Conservation (phyloP, 2,797 vertebrate genomes). For the Pangasius krempfi region DNA sequence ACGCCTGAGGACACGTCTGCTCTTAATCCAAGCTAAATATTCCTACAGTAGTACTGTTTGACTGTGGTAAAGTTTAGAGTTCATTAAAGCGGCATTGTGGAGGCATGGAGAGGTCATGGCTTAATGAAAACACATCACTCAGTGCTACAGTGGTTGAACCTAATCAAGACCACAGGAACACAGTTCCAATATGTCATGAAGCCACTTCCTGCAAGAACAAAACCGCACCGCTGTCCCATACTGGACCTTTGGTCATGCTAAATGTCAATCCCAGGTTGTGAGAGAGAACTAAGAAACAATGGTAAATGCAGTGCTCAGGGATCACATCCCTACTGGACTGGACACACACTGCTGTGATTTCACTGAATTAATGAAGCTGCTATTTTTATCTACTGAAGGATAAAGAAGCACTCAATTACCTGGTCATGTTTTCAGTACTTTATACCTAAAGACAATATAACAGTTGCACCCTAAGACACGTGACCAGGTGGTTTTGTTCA, state of each 20-base stretch:
- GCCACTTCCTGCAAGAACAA: constrained; percentile 53
- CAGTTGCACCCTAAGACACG: background rate
- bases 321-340: background rate
- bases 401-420: background rate
- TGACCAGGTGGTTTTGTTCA: background rate
- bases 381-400: background rate
- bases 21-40: background rate
- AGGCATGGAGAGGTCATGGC: constrained; percentile 59
- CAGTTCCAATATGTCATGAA: constrained; percentile 64
- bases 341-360: constrained; percentile 19
- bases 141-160: constrained; percentile 69
- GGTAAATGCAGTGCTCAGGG: constrained; percentile 4
- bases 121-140: constrained; percentile 58
- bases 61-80: constrained; percentile 70
- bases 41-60: constrained; percentile 42
- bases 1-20: constrained; percentile 45
- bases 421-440: background rate
- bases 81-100: constrained; percentile 75
- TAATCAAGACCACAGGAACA: constrained; percentile 64
- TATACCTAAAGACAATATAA: background rate
- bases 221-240: constrained; percentile 52
- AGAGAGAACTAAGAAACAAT: constrained; percentile 28
- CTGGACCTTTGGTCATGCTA: constrained; percentile 65
- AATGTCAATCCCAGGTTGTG: constrained; percentile 62
- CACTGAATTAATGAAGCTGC: constrained; percentile 24